A percentile compares a stretch with the other conserved stretches of the same genome.
Evolutionary conservation across 2,888 invertebrate genomes (phyloP).

Genomic region (Harpalus rufipes): DNA sequence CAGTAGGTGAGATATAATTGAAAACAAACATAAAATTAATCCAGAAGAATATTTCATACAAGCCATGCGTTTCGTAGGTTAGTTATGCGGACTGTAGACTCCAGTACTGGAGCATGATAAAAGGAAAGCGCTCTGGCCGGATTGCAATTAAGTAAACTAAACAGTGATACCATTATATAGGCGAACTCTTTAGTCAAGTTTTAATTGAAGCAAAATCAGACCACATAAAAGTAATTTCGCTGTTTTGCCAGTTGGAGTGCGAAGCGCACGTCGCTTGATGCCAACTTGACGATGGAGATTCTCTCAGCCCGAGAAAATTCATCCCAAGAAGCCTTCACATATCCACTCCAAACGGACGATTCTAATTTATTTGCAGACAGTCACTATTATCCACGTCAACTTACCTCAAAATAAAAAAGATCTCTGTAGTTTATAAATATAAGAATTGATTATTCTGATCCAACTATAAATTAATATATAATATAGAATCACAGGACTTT

Average conservation of each 20-base stretch:
- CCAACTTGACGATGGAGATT: neutral
- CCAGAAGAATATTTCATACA: constrained; percentile 8
- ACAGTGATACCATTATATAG: constrained; percentile 67
- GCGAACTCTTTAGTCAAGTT: constrained; percentile 67
- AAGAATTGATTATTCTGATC: no score
- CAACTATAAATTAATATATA: no score
- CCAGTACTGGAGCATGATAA: constrained; percentile 10
- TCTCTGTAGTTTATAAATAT: no score
- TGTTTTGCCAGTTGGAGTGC: constrained; percentile 60
- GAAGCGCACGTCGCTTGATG: neutral
- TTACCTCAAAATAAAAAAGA: no score
- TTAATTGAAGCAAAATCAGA: constrained; percentile 67
- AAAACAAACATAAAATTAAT: constrained; percentile 45
- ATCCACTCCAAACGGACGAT: no score
- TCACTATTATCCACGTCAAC: no score
- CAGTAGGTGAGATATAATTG: constrained; percentile 23
- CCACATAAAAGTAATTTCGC: constrained; percentile 66
- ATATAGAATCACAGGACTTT: no score
- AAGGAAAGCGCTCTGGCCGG: constrained; percentile 1
- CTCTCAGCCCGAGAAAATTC: neutral
- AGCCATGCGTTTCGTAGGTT: neutral
- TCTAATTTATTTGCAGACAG: no score
- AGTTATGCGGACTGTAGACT: neutral
- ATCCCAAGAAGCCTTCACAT: neutral
- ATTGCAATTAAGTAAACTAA: constrained; percentile 66